These are phyloP conservation scores for Coecobrya sp. DNA, from an alignment of 2,888 invertebrate genomes.

Conservation along the genomic window DNA sequence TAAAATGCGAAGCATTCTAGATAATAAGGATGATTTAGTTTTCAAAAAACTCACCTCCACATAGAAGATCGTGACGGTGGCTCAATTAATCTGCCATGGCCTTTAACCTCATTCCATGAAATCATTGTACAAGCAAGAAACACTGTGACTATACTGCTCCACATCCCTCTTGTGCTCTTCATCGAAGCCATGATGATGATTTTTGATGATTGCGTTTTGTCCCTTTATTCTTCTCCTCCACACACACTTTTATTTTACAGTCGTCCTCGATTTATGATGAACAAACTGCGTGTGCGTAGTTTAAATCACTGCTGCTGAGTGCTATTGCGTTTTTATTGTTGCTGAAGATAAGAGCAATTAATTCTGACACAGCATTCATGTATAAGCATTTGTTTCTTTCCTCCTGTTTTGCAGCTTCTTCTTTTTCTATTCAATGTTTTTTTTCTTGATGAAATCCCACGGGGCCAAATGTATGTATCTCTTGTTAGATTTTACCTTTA, in stretches of 20 bases:
- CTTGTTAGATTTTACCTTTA: slow-evolving; percentile 17
- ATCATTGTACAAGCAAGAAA: slow-evolving; percentile 55
- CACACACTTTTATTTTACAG: neutral
- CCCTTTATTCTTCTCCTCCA: neutral
- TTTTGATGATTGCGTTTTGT: slow-evolving; percentile 22
- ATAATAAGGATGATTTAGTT: slow-evolving; percentile 53
- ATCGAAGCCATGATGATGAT: slow-evolving; percentile 42
- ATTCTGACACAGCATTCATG: slow-evolving; percentile 12
- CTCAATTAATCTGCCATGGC: slow-evolving; percentile 93
- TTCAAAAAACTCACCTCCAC: slow-evolving; percentile 90
- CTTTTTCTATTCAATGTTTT: slow-evolving; percentile 11
- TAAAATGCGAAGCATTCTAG: neutral
- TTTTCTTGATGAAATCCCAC: slow-evolving; percentile 52
- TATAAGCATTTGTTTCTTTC: slow-evolving; percentile 1
- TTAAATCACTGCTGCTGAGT: slow-evolving; percentile 39
- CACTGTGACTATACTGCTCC: slow-evolving; percentile 67
- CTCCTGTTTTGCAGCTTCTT: slow-evolving; percentile 51
- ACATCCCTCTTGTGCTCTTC: slow-evolving; percentile 58
- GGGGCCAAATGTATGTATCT: neutral
- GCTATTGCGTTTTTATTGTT: slow-evolving; percentile 41
- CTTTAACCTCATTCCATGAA: slow-evolving; percentile 88
- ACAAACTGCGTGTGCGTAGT: neutral
- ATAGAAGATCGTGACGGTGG: slow-evolving; percentile 96
- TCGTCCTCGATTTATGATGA: slow-evolving; percentile 66
- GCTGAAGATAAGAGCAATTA: slow-evolving; percentile 59